These are phyloP conservation scores for Augochlorella aurata DNA, from an alignment of 2,888 invertebrate genomes.

Conservation along the genomic window DNA sequence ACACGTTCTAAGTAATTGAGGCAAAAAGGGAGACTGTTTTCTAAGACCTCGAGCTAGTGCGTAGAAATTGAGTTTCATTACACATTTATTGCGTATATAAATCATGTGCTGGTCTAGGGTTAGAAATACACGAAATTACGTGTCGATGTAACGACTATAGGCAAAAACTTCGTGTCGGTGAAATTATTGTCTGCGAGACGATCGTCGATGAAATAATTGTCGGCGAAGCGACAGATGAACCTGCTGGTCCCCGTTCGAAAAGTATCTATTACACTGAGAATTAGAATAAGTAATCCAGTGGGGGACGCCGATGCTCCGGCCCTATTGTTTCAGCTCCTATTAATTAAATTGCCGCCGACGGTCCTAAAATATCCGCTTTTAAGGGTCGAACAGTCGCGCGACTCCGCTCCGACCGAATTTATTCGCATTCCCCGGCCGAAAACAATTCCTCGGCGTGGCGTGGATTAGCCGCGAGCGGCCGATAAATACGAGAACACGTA, in stretches of 20 bases:
- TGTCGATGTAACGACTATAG: no score
- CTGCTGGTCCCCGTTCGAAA: no score
- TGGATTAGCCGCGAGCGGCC: constrained; percentile 41
- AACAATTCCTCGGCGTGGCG: constrained; percentile 39
- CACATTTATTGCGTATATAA: no score
- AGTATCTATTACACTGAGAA: background rate
- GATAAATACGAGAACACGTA: constrained; percentile 49
- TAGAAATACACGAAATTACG: background rate
- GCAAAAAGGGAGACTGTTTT: no score
- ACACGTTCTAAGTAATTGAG: no score
- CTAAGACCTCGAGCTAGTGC: no score
- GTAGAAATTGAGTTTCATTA: no score
- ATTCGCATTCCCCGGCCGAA: constrained; percentile 13
- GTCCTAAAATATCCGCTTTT: background rate
- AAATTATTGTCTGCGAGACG: no score
- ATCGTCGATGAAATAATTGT: no score
- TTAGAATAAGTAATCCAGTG: background rate
- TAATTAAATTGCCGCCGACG: background rate
- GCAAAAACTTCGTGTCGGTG: no score
- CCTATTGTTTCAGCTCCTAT: background rate
- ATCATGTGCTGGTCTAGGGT: background rate
- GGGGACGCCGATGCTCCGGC: background rate
- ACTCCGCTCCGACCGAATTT: constrained; percentile 7
- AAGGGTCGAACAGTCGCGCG: background rate
- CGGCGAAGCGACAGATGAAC: no score